These are phyloP conservation scores for Alectura lathami DNA, from an alignment of 2,113 vertebrate genomes.

Conservation along the genomic window DNA sequence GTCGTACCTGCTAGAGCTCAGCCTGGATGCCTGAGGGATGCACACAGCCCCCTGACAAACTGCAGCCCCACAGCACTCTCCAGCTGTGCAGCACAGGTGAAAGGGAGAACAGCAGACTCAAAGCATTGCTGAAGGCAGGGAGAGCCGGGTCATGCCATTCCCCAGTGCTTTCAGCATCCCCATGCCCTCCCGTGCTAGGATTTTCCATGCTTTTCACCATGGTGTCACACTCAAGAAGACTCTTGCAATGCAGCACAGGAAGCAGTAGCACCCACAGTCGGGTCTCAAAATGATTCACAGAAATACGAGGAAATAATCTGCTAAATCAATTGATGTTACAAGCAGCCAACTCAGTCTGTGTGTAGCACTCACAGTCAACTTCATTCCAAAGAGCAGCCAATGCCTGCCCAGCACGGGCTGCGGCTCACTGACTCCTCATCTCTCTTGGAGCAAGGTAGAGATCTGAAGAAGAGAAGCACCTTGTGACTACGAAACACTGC, in stretches of 20 bases:
- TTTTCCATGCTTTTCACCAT: not conserved
- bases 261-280: not conserved
- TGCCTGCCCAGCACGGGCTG: not conserved
- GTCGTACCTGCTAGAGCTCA: not conserved
- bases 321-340: not conserved
- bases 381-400: not conserved
- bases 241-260: rapidly evolving
- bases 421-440: not conserved
- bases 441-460: not conserved
- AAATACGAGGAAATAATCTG: not conserved
- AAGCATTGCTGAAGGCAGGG: not conserved
- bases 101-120: not conserved
- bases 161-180: not conserved
- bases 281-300: not conserved
- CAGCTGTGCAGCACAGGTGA: not conserved
- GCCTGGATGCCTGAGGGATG: not conserved
- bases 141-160: not conserved
- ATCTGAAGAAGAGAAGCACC: not conserved
- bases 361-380: not conserved
- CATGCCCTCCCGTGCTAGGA: not conserved
- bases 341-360: not conserved
- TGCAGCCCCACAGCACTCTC: not conserved
- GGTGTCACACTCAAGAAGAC: not conserved
- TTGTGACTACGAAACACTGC: not conserved
- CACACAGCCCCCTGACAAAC: not conserved